These are phyloP conservation scores for Eudasyphora cyanicolor DNA, from an alignment of 2,888 invertebrate species.

Conservation along the genomic window DNA sequence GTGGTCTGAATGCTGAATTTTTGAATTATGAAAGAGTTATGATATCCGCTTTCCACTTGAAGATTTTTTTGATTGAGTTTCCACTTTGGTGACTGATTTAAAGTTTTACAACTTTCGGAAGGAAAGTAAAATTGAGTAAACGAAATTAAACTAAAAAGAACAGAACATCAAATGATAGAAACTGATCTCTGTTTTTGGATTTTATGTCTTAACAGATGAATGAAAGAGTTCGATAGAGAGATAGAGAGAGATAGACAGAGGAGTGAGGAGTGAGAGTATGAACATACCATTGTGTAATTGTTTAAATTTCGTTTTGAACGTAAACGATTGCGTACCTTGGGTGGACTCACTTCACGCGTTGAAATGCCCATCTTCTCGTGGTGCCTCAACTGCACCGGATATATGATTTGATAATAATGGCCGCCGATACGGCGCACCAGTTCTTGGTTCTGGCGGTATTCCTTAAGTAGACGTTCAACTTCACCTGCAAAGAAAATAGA, in stretches of 20 bases:
- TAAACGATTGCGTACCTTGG: conserved; percentile 87
- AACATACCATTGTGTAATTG: conserved; percentile 82
- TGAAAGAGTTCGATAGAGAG: conserved; percentile 34
- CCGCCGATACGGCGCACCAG: conserved; percentile 94
- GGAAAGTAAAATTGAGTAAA: too few species aligned
- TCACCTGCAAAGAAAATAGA: conserved; percentile 84
- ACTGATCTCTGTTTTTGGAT: background rate
- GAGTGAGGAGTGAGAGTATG: conserved; percentile 69
- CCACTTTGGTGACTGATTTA: background rate
- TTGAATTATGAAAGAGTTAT: background rate
- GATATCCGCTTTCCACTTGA: background rate
- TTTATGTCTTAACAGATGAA: conserved; percentile 38
- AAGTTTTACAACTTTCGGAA: background rate
- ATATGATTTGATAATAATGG: conserved; percentile 96
- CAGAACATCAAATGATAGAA: background rate
- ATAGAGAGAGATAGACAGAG: conserved; percentile 45
- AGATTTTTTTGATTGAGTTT: background rate
- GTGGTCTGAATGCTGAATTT: background rate
- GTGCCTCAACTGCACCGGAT: conserved; percentile 95
- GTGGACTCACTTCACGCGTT: conserved; percentile 92
- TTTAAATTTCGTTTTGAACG: conserved; percentile 79
- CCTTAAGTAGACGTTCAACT: conserved; percentile 93
- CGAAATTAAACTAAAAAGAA: background rate
- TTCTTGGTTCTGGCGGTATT: conserved; percentile 95
- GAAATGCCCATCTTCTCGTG: conserved; percentile 98